A percentile compares a stretch with the other conserved stretches of the same genome.
Conservation (phyloP, 2,888 invertebrate genomes). For the Augochlorella aurata region DNA sequence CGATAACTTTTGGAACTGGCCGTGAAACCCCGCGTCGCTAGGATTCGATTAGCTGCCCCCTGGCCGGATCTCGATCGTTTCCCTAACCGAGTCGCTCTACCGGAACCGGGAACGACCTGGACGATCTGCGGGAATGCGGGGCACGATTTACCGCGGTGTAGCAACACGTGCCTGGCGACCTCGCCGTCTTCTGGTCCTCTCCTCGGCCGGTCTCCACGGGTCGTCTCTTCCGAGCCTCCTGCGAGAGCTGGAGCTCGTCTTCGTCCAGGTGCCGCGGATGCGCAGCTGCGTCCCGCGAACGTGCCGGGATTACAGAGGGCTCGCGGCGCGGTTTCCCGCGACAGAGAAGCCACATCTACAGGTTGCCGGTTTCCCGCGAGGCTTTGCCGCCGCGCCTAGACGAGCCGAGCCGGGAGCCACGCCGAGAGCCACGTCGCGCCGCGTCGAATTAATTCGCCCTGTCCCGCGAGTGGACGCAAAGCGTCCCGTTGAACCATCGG, state of each 20-base stretch:
- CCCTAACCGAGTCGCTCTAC: neutral
- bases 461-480: constrained; percentile 11
- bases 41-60: neutral
- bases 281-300: constrained; percentile 53
- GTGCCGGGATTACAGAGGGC: constrained; percentile 53
- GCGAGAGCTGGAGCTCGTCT: constrained; percentile 31
- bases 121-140: constrained; percentile 33
- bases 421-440: too few relatives aligned
- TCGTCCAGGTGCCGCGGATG: constrained; percentile 54
- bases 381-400: constrained; percentile 40
- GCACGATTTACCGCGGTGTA: constrained; percentile 60
- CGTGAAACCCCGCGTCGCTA: neutral
- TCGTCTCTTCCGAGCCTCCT: too few relatives aligned
- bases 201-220: neutral
- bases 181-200: constrained; percentile 58
- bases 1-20: neutral
- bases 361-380: constrained; percentile 72
- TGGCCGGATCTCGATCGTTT: constrained; percentile 11
- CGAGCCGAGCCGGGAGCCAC: too few relatives aligned
- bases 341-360: constrained; percentile 69
- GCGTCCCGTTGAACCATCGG: constrained; percentile 35
- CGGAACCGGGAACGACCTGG: neutral
- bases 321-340: constrained; percentile 15
- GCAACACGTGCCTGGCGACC: constrained; percentile 64
- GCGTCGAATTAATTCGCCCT: constrained; percentile 62